Evolutionary conservation across 2,888 invertebrate species (phyloP).

Genomic region (Caenorhabditis sp.): DNA sequence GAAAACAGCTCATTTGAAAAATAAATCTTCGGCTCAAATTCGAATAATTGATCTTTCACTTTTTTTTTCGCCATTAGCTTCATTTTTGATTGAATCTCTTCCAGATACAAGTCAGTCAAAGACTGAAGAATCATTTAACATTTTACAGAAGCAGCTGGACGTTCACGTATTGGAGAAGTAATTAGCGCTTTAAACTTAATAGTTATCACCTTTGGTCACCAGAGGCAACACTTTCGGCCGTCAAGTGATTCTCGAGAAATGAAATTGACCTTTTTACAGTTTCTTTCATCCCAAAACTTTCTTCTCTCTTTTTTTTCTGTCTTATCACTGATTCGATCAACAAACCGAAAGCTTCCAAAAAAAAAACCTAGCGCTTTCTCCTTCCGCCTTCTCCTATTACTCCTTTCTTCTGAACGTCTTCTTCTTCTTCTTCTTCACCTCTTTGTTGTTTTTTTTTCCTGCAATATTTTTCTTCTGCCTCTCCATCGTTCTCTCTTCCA

Average conservation of each 20-base stretch:
- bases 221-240: constrained; percentile 2
- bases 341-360: constrained; percentile 31
- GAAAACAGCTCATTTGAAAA: too few species aligned
- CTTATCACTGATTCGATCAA: constrained; percentile 61
- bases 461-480: constrained; percentile 37
- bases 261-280: constrained; percentile 30
- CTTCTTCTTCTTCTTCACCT: constrained; percentile 23
- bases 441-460: constrained; percentile 59
- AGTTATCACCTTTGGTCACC: constrained; percentile 10
- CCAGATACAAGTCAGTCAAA: too few species aligned
- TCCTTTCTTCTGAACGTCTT: too few species aligned
- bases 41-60: too few species aligned
- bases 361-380: constrained; percentile 32
- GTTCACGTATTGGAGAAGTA: too few species aligned
- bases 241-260: constrained; percentile 25
- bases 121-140: too few species aligned
- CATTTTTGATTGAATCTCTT: too few species aligned
- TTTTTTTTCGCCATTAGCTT: too few species aligned
- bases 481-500: constrained; percentile 11
- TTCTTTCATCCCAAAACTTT: constrained; percentile 17
- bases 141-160: too few species aligned
- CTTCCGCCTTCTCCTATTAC: constrained; percentile 35
- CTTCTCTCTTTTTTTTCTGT: constrained; percentile 44
- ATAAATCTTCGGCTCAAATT: too few species aligned
- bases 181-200: background rate